Evolutionary conservation across 2,888 invertebrate species (phyloP), one percentile per base, ranked within the genome.

Genomic region (Globia sparganii): DNA sequence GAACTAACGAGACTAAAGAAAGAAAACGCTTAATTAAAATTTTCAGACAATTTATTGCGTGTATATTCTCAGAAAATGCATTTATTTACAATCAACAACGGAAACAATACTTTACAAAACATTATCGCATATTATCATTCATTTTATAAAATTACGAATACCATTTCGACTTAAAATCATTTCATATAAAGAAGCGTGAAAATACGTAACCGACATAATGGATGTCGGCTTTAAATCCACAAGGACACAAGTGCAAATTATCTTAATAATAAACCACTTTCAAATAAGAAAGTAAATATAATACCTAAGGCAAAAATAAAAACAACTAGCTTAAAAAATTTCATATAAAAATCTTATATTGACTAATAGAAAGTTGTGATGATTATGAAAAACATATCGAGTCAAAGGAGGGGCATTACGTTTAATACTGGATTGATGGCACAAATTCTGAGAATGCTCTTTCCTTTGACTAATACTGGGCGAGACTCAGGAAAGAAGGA

Each of bases 221-320:
- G 87, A 92, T 92, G 94, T 94, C 95, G 85, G 88, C 77, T 88
- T 91, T 93, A 94, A 94, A 96, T 96, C 96, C 96, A 96, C 96
- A 96, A 96, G 96, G 96, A 95, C 96, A 96, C 96, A 96, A 96
- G 96, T 96, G 96, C 96, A 94, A 93, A 93, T 92, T 91, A 94
- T 92, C 95, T 94, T 95, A 95, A 93, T 89, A 91, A 93, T 95
- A 94, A 87, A 93, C 91, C 89, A 93, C 96, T 96, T 96, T 95
- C 96, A 93, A 95, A 96, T 95, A 95, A 92, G 95, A 96, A 96
- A 96, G 96, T 92, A 89, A 91, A 94, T 93, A 94, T 91, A 93
- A 94, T 94, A 96, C 93, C 95, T 96, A 96, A 94, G 95, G 95
- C 95, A 95, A 96, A 94, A 90, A 92, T 94, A 95, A 94, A 96